Base-by-base conservation (phyloP, 2,888 invertebrate genomes). In the Eustalomyia histrio region DNA sequence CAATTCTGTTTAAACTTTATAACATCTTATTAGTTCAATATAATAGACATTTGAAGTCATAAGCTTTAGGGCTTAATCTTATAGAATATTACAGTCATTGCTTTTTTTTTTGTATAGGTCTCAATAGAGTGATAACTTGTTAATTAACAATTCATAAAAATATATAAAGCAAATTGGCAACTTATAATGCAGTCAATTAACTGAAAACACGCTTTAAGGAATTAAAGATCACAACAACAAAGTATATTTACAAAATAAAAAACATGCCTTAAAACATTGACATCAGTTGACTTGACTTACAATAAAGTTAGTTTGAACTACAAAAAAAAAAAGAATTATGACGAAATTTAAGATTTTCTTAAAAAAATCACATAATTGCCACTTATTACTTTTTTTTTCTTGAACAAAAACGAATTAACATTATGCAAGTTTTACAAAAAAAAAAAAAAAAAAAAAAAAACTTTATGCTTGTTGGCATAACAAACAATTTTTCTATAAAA, bases 201-300 rank as follows among this genome's bases (percentile, higher is more conserved):
- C 10, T 39, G 39, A 39, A 39, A 29, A 39, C 14, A 39, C 0
- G 39, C 10, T 39, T 10, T 14, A 10, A 39, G 39, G 12, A 39
- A 39, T 29, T n/a, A 29, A 29, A 29, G 29, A 29, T 39, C 14
- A 39, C 39, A 39, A 39, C 39, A 12, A 39, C 14, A 39, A 39
- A 39, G 8, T 39, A 39, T 39, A 39, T 39, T 39, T 12, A 39
- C 14, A 14, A 14, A 39, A 12, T 47, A 6, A 29, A 29, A 29
- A 29, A 29, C 29, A 29, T 29, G 72, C 65, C 72, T 43, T 7
- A 55, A 67, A 67, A 17, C 78, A 67, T 72, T 72, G 78, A 67
- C 78, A 72, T 72, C 55, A 67, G 65, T 72, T 78, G 72, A 39
- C 61, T 67, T 50, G 39, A 60, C 29, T 21, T 21, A 21, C 21